These are phyloP conservation scores for Rhabditoides inermis DNA, from an alignment of 2,888 invertebrate genomes.

Conservation along the genomic window DNA sequence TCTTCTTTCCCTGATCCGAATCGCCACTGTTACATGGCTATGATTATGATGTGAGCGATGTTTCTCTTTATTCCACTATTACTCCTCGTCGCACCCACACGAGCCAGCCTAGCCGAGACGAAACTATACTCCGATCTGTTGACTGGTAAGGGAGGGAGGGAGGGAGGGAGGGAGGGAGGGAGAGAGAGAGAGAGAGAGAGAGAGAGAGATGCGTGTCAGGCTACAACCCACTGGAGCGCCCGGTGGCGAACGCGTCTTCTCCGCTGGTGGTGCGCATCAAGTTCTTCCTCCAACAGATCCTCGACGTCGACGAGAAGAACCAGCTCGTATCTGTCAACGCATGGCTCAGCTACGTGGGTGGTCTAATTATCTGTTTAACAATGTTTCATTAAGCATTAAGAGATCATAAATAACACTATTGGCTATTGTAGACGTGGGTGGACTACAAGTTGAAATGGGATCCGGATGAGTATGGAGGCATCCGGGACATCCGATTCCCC, in stretches of 20 bases:
- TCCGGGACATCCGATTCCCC: constrained; percentile 40
- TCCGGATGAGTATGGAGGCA: constrained; percentile 36
- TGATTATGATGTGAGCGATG: too few relatives aligned
- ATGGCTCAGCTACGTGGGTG: constrained; percentile 41
- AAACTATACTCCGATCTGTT: constrained; percentile 21
- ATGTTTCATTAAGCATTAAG: background rate
- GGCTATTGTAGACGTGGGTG: constrained; percentile 26
- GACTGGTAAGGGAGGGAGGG: constrained; percentile 10
- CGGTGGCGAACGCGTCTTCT: constrained; percentile 53
- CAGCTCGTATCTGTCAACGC: constrained; percentile 44
- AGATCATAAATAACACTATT: background rate
- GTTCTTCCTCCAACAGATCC: constrained; percentile 56
- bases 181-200: background rate
- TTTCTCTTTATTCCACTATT: too few relatives aligned
- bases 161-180: background rate
- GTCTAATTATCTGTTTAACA: background rate
- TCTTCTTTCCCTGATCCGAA: too few relatives aligned
- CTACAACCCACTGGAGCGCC: constrained; percentile 55
- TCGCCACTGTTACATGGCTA: too few relatives aligned
- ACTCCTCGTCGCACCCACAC: too few relatives aligned
- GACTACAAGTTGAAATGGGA: constrained; percentile 44
- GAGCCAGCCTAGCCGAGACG: constrained; percentile 15
- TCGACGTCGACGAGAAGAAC: constrained; percentile 54
- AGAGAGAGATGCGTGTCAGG: constrained; percentile 9
- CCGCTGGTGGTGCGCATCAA: constrained; percentile 54